A percentile compares a stretch with the other conserved stretches of the same genome.
phyloP scores from a whole-genome alignment of 2,888 invertebrate genomes.

The Apamea epomidion region DNA sequence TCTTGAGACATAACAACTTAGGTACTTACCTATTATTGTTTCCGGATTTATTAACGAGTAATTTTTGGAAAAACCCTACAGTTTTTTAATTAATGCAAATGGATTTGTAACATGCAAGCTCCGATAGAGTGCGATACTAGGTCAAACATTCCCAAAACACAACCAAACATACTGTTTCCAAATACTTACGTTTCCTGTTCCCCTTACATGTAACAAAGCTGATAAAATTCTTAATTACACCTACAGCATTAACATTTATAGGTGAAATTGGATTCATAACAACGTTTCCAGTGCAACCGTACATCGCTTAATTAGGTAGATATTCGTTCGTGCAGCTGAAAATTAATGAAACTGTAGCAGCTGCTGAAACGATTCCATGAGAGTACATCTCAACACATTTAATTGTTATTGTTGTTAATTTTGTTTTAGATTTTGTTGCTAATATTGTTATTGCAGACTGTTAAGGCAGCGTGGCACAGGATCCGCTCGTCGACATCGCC shows the following conservation, averaged over 20 bases:
- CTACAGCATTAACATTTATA: neutral
- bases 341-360: conserved; percentile 60
- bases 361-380: conserved; percentile 43
- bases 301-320: conserved; percentile 53
- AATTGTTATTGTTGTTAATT: conserved; percentile 64
- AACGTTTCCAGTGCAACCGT: conserved; percentile 39
- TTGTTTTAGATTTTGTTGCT: conserved; percentile 63
- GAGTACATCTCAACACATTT: conserved; percentile 48
- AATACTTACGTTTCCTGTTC: neutral
- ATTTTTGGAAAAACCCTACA: neutral
- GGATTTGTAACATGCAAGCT: neutral
- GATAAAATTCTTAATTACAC: neutral
- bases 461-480: conserved; percentile 42
- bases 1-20: neutral
- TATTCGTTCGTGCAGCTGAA: conserved; percentile 48
- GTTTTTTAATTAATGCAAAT: neutral
- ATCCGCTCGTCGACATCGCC: conserved; percentile 24
- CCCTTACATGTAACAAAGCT: neutral
- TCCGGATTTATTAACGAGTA: neutral
- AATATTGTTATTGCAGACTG: conserved; percentile 44
- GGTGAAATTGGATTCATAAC: conserved; percentile 24
- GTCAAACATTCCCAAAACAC: neutral
- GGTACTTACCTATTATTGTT: neutral
- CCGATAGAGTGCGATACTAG: neutral
- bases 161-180: neutral